Base-by-base conservation (phyloP, 35 echinoderm and acorn worm genomes). In the Apostichopus japonicus region DNA sequence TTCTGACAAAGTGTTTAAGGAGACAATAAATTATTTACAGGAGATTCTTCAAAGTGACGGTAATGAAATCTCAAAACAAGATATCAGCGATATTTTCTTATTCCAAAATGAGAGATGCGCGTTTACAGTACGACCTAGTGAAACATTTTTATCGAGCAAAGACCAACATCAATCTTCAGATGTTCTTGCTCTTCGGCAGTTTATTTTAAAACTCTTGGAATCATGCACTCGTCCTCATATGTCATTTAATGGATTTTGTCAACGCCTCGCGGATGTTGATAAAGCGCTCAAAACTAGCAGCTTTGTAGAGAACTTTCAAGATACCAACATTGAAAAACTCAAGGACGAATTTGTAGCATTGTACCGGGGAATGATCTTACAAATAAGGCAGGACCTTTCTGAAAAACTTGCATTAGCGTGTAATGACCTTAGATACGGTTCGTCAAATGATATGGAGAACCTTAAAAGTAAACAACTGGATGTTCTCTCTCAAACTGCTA, bases 291-390 rank as follows among this genome's bases (percentile, higher is more conserved):
- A 89, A 73, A 89, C 22, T 23, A 73, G 19, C 1, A 73, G 27
- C 44, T 89, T 72, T 89, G 86, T 54, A 57, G 86, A 59, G 5
- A 73, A 89, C 17, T 89, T 89, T 54, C 62, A 73, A 8, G 86
- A 89, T 65, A 89, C 86, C 27, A 89, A 89, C 23, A 22, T 89
- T 6, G 86, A 89, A 72, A 89, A 72, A 1, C 63, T 89, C 4
- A 89, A 89, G 4, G 62, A 89, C 23, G 86, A 89, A 15, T 89
- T 89, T 52, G 62, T 89, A 54, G 13, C 44, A 27, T 44, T 19
- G 2, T 89, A 89, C 15, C 71, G 86, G 8, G 67, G 63, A 11
- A 65, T 59, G 59, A 24, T 89, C 5, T 25, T 89, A 6, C 71
- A 7, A 72, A 11, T 89, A 19, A 13, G 63, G 19, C 59, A 73